These are phyloP conservation scores for Ophiodon elongatus DNA, from an alignment of 2,113 vertebrate species.

Conservation along the genomic window DNA sequence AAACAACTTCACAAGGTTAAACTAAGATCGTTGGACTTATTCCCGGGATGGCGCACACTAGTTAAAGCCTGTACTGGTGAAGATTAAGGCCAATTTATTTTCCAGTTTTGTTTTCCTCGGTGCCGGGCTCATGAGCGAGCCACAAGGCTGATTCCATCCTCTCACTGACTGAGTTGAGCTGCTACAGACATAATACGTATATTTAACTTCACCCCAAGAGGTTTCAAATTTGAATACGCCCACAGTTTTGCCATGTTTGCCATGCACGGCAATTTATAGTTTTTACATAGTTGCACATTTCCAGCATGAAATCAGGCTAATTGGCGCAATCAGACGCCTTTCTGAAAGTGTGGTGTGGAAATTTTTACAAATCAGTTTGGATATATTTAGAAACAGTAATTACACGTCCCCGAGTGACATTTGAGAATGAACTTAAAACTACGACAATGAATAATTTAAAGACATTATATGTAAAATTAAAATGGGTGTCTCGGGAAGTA, in stretches of 20 bases:
- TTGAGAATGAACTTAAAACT: constrained; percentile 20
- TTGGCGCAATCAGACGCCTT: constrained; percentile 1
- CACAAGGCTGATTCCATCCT: constrained; percentile 14
- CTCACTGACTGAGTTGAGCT: background rate
- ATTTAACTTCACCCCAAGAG: constrained; percentile 22
- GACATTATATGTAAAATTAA: constrained; percentile 45
- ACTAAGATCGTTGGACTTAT: background rate
- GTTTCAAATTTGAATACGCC: constrained; percentile 32
- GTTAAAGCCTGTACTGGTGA: constrained; percentile 16
- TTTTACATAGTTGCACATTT: background rate
- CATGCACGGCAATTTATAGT: background rate
- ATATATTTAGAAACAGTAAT: constrained; percentile 34
- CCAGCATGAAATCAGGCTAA: background rate
- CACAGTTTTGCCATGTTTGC: constrained; percentile 7
- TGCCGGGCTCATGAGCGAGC: background rate
- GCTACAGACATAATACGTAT: background rate
- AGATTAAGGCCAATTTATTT: background rate
- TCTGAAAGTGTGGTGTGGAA: background rate
- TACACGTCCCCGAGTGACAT: constrained; percentile 10
- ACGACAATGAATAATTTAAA: constrained; percentile 44
- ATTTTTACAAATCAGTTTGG: constrained; percentile 24
- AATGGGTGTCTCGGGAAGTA: constrained; percentile 36
- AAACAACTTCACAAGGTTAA: constrained; percentile 10
- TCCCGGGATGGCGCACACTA: background rate
- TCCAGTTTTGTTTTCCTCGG: background rate